Conservation (phyloP, 2,797 vertebrate genomes). For the Simalia tracyae region DNA sequence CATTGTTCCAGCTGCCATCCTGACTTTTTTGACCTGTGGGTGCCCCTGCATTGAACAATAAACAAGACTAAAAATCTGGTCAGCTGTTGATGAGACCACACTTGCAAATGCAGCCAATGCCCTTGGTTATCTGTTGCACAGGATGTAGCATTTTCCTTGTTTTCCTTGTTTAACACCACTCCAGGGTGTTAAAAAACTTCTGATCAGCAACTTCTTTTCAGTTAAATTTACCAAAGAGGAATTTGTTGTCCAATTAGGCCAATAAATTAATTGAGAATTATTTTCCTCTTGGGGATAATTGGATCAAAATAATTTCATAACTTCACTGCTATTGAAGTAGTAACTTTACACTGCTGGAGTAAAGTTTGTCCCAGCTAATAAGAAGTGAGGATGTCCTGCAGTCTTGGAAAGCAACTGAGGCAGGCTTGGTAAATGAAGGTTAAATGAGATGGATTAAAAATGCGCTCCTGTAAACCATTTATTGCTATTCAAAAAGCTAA, state of each 20-base stretch:
- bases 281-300: background rate
- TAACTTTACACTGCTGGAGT: slow-evolving; percentile 21
- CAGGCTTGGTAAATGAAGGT: slow-evolving; percentile 51
- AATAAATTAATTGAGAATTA: background rate
- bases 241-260: background rate
- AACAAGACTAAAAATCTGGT: too few relatives aligned
- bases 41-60: too few relatives aligned
- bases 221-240: background rate
- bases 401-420: slow-evolving; percentile 52
- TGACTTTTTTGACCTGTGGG: too few relatives aligned
- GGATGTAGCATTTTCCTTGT: too few relatives aligned
- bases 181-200: too few relatives aligned
- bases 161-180: too few relatives aligned
- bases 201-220: background rate
- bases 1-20: too few relatives aligned
- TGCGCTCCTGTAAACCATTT: slow-evolving; percentile 60
- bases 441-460: slow-evolving; percentile 59
- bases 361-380: slow-evolving; percentile 50
- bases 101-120: too few relatives aligned
- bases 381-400: slow-evolving; percentile 47
- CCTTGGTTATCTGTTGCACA: too few relatives aligned
- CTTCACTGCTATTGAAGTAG: slow-evolving; percentile 32
- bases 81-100: too few relatives aligned
- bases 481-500: slow-evolving; percentile 59
- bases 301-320: slow-evolving; percentile 40